These are phyloP conservation scores for Microplitis demolitor DNA, from an alignment of 1,140 invertebrate species.

Conservation along the genomic window DNA sequence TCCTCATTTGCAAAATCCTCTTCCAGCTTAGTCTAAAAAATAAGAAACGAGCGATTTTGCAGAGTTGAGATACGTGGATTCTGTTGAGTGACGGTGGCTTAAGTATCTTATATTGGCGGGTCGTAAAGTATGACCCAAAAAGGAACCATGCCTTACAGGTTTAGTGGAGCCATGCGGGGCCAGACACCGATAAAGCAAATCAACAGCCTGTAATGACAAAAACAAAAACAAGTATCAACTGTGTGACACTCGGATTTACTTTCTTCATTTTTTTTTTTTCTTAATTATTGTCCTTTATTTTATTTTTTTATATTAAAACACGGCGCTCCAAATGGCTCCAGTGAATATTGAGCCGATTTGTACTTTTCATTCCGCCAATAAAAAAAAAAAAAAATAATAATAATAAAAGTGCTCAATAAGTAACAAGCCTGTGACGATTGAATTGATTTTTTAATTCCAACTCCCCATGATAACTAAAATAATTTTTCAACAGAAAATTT, in stretches of 20 bases:
- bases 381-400: not conserved
- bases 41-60: constrained; percentile 17
- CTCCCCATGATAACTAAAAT: no score
- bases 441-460: no score
- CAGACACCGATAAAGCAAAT: constrained; percentile 63
- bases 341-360: not conserved
- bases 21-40: constrained; percentile 56
- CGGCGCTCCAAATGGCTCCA: constrained; percentile 21
- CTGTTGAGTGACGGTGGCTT: constrained; percentile 17
- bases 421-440: no score
- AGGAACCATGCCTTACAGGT: constrained; percentile 63
- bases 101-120: constrained; percentile 25
- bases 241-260: constrained; percentile 37
- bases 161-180: constrained; percentile 62
- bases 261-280: constrained; percentile 31
- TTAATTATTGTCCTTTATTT: constrained; percentile 30
- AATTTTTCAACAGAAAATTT: no score
- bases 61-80: constrained; percentile 21
- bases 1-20: constrained; percentile 58
- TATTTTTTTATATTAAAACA: not conserved
- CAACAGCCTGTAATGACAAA: constrained; percentile 62
- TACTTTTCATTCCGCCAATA: not conserved
- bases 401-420: no score
- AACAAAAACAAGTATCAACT: constrained; percentile 59
- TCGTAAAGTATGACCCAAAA: constrained; percentile 47